Percentiles rank a stretch among this genome's conserved stretches.
phyloP scores from a whole-genome alignment of 2,113 vertebrate genomes.

The Heloderma charlesbogerti region DNA sequence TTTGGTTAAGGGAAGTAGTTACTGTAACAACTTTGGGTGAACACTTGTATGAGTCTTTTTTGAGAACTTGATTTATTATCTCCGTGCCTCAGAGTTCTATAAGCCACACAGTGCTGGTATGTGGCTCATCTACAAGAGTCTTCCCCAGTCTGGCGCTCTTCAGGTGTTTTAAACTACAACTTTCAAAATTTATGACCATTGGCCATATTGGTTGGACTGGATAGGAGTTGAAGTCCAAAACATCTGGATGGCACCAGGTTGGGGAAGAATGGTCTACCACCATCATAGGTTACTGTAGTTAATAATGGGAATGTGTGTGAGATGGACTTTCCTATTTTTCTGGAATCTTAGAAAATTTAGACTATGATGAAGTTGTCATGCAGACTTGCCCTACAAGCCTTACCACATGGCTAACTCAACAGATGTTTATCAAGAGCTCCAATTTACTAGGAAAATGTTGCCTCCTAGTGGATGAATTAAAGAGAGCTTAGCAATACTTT shows the following conservation, averaged over 20 bases:
- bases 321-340: neutral
- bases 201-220: too few species aligned
- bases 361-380: neutral
- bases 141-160: too few species aligned
- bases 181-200: too few species aligned
- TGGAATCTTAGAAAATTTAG: neutral
- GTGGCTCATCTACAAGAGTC: too few species aligned
- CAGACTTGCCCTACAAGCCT: neutral
- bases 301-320: neutral
- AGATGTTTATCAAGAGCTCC: neutral
- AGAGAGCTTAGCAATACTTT: neutral
- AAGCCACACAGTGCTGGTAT: neutral
- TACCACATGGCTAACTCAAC: neutral
- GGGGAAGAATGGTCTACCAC: neutral
- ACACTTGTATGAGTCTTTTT: neutral
- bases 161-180: too few species aligned
- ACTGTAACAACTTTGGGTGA: neutral
- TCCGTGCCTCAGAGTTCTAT: neutral
- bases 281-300: neutral
- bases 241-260: too few species aligned
- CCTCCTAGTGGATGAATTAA: conserved; percentile 23
- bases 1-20: neutral
- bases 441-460: neutral
- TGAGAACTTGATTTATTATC: neutral
- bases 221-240: too few species aligned